These are phyloP conservation scores for Plebejus argus DNA, from an alignment of 2,888 invertebrate genomes.

Conservation along the genomic window DNA sequence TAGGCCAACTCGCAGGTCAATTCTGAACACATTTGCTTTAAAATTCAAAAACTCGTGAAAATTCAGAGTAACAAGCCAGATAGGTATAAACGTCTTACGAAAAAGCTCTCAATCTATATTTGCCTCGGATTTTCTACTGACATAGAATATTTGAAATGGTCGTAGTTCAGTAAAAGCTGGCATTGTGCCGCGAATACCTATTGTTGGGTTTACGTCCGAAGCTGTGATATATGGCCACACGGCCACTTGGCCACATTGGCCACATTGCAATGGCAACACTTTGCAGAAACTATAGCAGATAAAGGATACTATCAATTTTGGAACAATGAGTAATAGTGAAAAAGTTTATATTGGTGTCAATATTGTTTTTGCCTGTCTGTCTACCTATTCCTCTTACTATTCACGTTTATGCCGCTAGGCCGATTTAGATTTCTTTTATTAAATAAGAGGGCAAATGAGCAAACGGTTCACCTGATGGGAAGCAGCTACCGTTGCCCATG, in stretches of 20 bases:
- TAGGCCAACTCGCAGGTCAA: too few relatives aligned
- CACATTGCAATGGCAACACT: neutral
- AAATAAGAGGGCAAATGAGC: too few relatives aligned
- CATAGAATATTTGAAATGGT: conserved; percentile 55
- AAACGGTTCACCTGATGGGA: too few relatives aligned
- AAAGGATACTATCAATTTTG: neutral
- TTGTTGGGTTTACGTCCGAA: conserved; percentile 43
- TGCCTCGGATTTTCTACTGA: conserved; percentile 41
- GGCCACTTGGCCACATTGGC: neutral
- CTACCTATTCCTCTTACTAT: neutral
- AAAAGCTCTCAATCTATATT: neutral
- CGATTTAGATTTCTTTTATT: too few relatives aligned
- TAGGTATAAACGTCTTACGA: neutral
- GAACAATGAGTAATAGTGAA: neutral
- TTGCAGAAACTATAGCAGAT: conserved; percentile 10
- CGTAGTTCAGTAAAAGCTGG: conserved; percentile 61
- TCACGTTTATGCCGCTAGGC: too few relatives aligned
- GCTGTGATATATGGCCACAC: conserved; percentile 24
- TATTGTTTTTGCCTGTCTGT: neutral
- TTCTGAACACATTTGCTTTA: too few relatives aligned
- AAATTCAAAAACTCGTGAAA: neutral
- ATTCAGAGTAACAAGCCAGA: neutral
- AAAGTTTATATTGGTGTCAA: neutral
- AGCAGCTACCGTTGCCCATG: too few relatives aligned
- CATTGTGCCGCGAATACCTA: conserved; percentile 45